Conservation (phyloP, 2,797 vertebrate genomes). For the Sciaenops ocellatus region DNA sequence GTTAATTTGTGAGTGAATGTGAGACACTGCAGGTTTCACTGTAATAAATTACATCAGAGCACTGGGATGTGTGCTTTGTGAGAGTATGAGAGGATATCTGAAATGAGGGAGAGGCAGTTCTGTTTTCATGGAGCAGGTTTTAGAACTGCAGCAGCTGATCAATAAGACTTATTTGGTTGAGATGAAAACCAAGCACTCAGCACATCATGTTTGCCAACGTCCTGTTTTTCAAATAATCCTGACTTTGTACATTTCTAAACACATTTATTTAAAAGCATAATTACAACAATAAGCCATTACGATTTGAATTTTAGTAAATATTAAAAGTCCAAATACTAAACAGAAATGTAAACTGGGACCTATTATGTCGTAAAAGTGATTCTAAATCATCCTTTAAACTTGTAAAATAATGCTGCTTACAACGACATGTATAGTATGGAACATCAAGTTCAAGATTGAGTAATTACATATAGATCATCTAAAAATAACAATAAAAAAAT, state of each 20-base stretch:
- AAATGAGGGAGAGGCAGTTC: not conserved
- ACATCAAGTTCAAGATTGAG: slow-evolving; percentile 12
- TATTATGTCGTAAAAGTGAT: not conserved
- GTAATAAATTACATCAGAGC: not conserved
- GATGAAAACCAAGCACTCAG: slow-evolving; percentile 6
- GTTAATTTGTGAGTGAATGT: not conserved
- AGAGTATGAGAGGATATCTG: not conserved
- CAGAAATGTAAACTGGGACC: slow-evolving; percentile 1
- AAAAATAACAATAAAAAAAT: slow-evolving; percentile 3
- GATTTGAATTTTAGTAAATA: not conserved
- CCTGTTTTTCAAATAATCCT: not conserved
- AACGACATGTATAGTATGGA: slow-evolving; percentile 3
- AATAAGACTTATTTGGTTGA: not conserved
- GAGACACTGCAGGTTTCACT: not conserved
- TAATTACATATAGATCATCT: slow-evolving; percentile 18
- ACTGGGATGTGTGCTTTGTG: not conserved
- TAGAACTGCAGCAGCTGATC: slow-evolving; percentile 12
- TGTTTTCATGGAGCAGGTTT: not conserved
- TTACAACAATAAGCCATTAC: not conserved
- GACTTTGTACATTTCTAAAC: slow-evolving; percentile 1
- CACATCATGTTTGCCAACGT: not conserved
- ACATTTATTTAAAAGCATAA: not conserved
- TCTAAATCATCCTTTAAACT: slow-evolving; percentile 4
- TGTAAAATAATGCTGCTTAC: slow-evolving; percentile 8
- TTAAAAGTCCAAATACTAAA: slow-evolving; percentile 11